These are phyloP conservation scores for Hypocryptadius cinnamomeus DNA, from an alignment of 2,113 vertebrate genomes.

Conservation along the genomic window DNA sequence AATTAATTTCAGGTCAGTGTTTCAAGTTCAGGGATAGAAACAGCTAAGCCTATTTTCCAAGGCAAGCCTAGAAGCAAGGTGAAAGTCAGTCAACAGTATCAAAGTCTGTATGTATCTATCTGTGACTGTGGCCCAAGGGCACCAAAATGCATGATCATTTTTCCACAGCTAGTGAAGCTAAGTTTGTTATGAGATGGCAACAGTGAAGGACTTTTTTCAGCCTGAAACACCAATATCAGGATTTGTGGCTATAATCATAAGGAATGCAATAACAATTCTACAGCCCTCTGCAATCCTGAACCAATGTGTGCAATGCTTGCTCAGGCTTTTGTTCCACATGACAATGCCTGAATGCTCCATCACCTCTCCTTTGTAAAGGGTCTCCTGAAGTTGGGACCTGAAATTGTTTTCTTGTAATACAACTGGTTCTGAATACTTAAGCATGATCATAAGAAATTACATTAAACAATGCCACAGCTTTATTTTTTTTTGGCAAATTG, in stretches of 20 bases:
- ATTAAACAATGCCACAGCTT: not conserved
- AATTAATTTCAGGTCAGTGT: not conserved
- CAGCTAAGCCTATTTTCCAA: not conserved
- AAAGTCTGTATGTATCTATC: not conserved
- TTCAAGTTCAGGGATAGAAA: not conserved
- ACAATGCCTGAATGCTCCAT: not conserved
- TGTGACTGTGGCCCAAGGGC: not conserved
- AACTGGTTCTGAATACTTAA: not conserved
- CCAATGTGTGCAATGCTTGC: not conserved
- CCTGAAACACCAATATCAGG: not conserved
- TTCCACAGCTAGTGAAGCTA: not conserved
- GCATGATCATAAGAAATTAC: not conserved
- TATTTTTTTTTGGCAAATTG: not conserved
- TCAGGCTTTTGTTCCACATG: not conserved
- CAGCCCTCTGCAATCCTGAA: not conserved
- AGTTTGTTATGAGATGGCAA: not conserved
- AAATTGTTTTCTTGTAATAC: not conserved
- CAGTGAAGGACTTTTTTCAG: not conserved
- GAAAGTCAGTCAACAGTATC: not conserved
- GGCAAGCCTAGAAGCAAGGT: not conserved
- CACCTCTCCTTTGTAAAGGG: not conserved
- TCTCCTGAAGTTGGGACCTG: not conserved
- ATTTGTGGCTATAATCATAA: accelerated
- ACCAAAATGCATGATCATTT: not conserved
- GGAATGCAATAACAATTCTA: not conserved